Conservation (phyloP, 2,797 vertebrate species). For the Coregonus suidteri region DNA sequence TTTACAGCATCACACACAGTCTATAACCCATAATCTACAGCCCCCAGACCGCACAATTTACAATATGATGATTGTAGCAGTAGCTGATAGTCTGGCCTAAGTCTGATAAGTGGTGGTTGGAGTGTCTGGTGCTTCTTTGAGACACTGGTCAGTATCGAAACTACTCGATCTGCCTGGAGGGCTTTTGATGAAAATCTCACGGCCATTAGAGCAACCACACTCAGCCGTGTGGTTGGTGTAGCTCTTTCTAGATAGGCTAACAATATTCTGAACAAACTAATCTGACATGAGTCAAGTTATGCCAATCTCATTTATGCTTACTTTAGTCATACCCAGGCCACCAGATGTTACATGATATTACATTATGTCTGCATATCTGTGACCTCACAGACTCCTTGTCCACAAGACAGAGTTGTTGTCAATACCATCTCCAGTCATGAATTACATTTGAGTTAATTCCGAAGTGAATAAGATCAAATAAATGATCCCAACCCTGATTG, state of each 20-base stretch:
- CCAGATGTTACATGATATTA: not conserved
- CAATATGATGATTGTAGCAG: conserved; percentile 49
- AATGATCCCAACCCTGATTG: too few species aligned
- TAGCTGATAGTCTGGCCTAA: conserved; percentile 26
- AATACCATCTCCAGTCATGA: too few species aligned
- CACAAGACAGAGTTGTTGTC: not conserved
- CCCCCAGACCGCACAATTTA: conserved; percentile 53
- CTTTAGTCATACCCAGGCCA: not conserved
- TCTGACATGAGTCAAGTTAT: not conserved
- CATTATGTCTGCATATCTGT: not conserved
- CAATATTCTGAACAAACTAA: not conserved
- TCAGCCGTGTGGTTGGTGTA: not conserved
- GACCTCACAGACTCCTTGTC: not conserved
- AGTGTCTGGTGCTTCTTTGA: conserved; percentile 31
- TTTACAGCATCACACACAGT: conserved; percentile 38
- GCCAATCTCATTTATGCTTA: not conserved
- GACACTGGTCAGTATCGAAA: conserved; percentile 15
- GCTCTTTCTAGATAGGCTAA: not conserved
- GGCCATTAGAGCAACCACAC: too few species aligned
- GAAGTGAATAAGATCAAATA: too few species aligned
- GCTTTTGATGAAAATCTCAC: not conserved
- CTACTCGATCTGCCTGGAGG: not conserved
- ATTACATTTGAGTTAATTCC: too few species aligned
- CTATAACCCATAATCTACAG: conserved; percentile 44
- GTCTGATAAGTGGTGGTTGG: conserved; percentile 41